Percentiles rank a stretch among this genome's conserved stretches.
Evolutionary conservation across 2,113 vertebrate species (phyloP).

Genomic region (human (Homo sapiens)): DNA sequence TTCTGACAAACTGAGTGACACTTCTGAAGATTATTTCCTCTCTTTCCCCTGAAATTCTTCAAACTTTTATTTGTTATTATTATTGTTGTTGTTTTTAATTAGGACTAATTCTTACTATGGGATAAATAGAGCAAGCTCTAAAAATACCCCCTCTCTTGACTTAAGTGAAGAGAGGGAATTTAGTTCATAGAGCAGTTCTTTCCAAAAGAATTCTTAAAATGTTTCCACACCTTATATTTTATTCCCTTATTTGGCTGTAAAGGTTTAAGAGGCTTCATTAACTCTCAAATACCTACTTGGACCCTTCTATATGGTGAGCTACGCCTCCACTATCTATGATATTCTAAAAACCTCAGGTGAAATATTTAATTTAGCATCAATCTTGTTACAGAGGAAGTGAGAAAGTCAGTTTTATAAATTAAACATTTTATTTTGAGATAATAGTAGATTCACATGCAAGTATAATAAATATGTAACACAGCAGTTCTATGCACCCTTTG

Average conservation of each 20-base stretch:
- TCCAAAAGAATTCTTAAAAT: neutral
- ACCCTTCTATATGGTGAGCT: neutral
- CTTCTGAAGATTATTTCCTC: neutral
- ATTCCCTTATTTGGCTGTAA: neutral
- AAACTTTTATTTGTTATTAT: neutral
- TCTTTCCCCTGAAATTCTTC: neutral
- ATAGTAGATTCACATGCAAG: neutral
- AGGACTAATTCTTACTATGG: neutral
- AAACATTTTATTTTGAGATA: neutral
- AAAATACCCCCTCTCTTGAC: neutral
- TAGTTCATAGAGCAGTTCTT: neutral
- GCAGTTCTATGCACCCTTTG: neutral
- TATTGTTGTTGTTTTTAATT: neutral
- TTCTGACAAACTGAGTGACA: neutral
- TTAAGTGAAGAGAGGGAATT: neutral
- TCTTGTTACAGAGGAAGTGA: neutral
- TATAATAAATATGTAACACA: neutral
- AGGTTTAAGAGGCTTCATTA: neutral
- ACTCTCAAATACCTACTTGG: neutral
- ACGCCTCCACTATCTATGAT: neutral
- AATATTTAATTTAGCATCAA: neutral
- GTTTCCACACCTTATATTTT: neutral
- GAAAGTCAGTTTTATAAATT: neutral
- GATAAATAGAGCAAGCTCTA: neutral
- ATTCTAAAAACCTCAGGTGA: neutral